These are phyloP conservation scores for Xestia xanthographa DNA, from an alignment of 2,888 invertebrate genomes.

Conservation along the genomic window DNA sequence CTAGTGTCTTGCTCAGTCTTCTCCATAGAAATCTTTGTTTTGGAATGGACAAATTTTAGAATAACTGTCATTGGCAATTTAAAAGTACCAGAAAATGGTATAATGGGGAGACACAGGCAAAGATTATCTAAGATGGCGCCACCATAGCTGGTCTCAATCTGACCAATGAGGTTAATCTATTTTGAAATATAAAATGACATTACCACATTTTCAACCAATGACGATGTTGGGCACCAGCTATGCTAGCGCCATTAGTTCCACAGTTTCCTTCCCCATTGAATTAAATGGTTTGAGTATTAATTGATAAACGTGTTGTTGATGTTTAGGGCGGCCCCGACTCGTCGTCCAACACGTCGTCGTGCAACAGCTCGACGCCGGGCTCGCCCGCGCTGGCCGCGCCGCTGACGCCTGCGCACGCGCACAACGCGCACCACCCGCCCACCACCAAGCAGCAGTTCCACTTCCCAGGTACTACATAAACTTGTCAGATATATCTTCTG, in stretches of 20 bases:
- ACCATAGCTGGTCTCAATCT: too few relatives aligned
- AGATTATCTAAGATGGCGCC: too few relatives aligned
- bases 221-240: too few relatives aligned
- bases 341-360: constrained; percentile 98
- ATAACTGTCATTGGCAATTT: too few relatives aligned
- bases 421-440: constrained; percentile 83
- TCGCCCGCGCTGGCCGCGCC: constrained; percentile 95
- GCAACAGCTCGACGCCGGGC: constrained; percentile 98
- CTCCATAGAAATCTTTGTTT: neutral
- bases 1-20: neutral
- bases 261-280: too few relatives aligned
- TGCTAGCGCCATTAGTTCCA: too few relatives aligned
- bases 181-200: too few relatives aligned
- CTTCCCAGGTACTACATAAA: constrained; percentile 89
- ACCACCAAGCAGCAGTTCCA: constrained; percentile 92
- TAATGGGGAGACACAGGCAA: too few relatives aligned
- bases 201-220: too few relatives aligned
- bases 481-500: neutral
- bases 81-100: neutral
- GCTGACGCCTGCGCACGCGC: constrained; percentile 72
- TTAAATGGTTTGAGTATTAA: neutral
- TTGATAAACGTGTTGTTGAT: neutral
- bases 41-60: neutral
- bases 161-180: too few relatives aligned
- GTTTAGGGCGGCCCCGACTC: constrained; percentile 94